These are phyloP conservation scores for Syndactyla subalaris DNA, from an alignment of 2,797 vertebrate genomes.

Conservation along the genomic window DNA sequence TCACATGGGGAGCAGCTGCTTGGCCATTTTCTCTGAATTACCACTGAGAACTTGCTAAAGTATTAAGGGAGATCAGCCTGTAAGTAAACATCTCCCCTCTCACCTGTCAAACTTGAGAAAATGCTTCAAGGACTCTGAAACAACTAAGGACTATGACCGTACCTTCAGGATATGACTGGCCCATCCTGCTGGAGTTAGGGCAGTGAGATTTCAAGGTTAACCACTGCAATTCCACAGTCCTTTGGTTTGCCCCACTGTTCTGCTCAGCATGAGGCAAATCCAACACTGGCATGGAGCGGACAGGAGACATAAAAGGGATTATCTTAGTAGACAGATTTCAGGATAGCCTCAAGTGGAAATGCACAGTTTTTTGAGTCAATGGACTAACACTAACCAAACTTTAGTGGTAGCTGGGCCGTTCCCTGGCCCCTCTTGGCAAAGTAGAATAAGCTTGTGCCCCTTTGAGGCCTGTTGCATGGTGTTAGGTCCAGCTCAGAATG, in stretches of 20 bases:
- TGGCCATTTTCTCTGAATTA: not conserved
- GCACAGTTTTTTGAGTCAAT: not conserved
- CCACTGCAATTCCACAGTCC: not conserved
- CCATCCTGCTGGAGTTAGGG: not conserved
- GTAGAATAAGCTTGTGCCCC: not conserved
- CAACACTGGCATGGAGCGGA: not conserved
- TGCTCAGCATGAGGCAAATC: not conserved
- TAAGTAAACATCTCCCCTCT: not conserved
- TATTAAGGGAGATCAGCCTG: not conserved
- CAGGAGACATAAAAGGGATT: not conserved
- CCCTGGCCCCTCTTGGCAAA: not conserved
- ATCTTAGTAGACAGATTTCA: not conserved
- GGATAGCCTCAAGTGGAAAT: not conserved
- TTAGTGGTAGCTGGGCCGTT: not conserved
- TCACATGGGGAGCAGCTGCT: not conserved
- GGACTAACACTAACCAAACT: not conserved
- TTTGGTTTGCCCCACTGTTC: not conserved
- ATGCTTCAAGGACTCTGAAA: not conserved
- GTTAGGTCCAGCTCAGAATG: conserved; percentile 46
- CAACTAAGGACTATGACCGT: not conserved
- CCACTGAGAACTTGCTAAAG: not conserved
- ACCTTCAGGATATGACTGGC: not conserved
- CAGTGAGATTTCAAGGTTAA: not conserved
- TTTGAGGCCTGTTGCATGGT: not conserved
- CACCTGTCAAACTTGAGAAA: not conserved